These are phyloP conservation scores for Ctenoplectra terminalis DNA, from an alignment of 1,140 invertebrate species.

Conservation along the genomic window DNA sequence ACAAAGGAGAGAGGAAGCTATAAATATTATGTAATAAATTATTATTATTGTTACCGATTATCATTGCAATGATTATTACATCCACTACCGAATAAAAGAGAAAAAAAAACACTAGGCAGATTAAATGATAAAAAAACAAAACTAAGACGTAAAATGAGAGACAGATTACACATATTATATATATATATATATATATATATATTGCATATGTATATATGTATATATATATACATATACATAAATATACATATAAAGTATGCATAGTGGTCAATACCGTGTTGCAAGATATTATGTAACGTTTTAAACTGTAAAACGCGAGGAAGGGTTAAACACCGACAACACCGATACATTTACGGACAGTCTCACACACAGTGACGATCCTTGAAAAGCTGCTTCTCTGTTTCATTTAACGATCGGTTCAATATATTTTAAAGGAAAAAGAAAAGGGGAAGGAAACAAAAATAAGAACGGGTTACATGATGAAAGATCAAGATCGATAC, in stretches of 20 bases:
- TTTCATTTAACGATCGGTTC: slow-evolving; percentile 22
- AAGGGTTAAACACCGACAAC: slow-evolving; percentile 49
- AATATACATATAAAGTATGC: slow-evolving; percentile 55
- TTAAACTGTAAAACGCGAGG: slow-evolving; percentile 48
- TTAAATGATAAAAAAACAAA: slow-evolving; percentile 45
- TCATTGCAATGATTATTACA: slow-evolving; percentile 76
- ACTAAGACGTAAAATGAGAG: slow-evolving; percentile 36
- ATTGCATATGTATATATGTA: too few species aligned
- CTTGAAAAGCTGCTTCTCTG: slow-evolving; percentile 26
- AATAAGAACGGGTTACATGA: not conserved
- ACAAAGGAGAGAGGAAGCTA: slow-evolving; percentile 70
- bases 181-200: too few species aligned
- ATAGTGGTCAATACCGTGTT: slow-evolving; percentile 63
- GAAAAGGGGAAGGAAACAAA: not conserved
- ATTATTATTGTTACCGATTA: slow-evolving; percentile 80
- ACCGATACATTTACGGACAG: slow-evolving; percentile 44
- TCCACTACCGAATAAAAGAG: slow-evolving; percentile 70
- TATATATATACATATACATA: slow-evolving; percentile 66
- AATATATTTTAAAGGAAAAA: not conserved
- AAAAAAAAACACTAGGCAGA: slow-evolving; percentile 65
- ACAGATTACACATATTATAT: too few species aligned
- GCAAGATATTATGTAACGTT: slow-evolving; percentile 59
- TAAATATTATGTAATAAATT: slow-evolving; percentile 80
- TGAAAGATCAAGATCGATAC: not conserved
- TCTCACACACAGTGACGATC: slow-evolving; percentile 34